phyloP scores from a whole-genome alignment of 2,888 invertebrate species.

The Lymantria dispar region DNA sequence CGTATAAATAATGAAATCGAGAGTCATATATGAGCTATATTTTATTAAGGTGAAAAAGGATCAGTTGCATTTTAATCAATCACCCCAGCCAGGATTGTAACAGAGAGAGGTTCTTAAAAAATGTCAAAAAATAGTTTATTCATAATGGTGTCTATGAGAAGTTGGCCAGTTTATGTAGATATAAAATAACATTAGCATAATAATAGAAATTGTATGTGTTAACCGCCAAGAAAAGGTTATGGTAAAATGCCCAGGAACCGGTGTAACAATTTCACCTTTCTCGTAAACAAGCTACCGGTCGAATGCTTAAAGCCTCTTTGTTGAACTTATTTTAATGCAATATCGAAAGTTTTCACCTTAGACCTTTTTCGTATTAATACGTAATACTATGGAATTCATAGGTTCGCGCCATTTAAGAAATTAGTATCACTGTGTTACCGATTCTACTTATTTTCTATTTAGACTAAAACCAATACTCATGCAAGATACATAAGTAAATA shows the following conservation, averaged over 20 bases:
- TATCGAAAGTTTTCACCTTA: slow-evolving; percentile 29
- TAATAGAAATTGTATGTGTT: background rate
- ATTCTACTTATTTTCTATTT: too few relatives aligned
- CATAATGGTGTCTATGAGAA: too few relatives aligned
- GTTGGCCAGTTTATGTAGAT: too few relatives aligned
- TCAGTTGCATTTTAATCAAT: too few relatives aligned
- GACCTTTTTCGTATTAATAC: slow-evolving; percentile 33
- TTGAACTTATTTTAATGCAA: slow-evolving; percentile 38
- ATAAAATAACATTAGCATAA: background rate
- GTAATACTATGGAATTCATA: slow-evolving; percentile 6
- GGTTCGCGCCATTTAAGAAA: too few relatives aligned
- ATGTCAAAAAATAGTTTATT: too few relatives aligned
- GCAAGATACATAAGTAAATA: background rate
- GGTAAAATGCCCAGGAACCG: slow-evolving; percentile 12
- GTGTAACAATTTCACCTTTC: slow-evolving; percentile 27
- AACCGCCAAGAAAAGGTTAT: slow-evolving; percentile 9
- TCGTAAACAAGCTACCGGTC: slow-evolving; percentile 25
- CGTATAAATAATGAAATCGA: background rate
- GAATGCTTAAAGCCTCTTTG: slow-evolving; percentile 23
- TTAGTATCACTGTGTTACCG: too few relatives aligned
- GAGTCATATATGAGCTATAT: too few relatives aligned
- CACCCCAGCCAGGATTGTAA: too few relatives aligned
- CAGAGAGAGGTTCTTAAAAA: too few relatives aligned
- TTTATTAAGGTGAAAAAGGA: too few relatives aligned
- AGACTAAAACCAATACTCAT: too few relatives aligned